These are phyloP conservation scores for Eira barbara DNA, from an alignment of 2,113 vertebrate genomes.

Conservation along the genomic window DNA sequence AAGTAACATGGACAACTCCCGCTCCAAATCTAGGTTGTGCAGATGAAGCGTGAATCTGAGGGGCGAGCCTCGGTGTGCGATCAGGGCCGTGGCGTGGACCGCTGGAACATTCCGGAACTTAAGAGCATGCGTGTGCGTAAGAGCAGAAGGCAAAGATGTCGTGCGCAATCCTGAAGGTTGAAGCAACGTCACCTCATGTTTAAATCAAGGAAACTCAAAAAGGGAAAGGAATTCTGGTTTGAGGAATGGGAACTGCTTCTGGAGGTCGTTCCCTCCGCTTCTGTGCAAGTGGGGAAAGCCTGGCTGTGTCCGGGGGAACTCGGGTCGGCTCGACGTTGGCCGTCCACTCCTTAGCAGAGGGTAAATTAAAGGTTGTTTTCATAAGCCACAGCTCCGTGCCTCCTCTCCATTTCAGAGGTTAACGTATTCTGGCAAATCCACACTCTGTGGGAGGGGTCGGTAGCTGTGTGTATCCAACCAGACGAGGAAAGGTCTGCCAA, in stretches of 20 bases:
- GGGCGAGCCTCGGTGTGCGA: fast-evolving
- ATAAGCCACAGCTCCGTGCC: fast-evolving
- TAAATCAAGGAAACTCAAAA: not conserved
- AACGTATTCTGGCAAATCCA: not conserved
- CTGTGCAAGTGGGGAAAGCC: not conserved
- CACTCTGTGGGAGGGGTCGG: fast-evolving
- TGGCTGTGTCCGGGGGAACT: not conserved
- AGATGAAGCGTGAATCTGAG: not conserved
- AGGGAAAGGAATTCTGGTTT: not conserved
- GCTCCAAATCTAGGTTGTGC: not conserved
- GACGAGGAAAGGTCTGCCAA: fast-evolving
- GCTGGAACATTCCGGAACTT: not conserved
- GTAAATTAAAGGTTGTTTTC: fast-evolving
- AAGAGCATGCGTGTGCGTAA: too few species aligned
- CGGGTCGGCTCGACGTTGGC: not conserved
- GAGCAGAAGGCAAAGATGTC: not conserved
- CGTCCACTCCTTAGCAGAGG: not conserved
- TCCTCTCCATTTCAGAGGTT: not conserved
- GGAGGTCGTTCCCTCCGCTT: fast-evolving
- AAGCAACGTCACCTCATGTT: not conserved
- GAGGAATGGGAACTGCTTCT: fast-evolving
- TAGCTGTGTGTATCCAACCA: not conserved
- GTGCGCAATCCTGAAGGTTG: not conserved
- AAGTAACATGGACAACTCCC: not conserved
- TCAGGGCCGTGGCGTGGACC: not conserved